Evolutionary conservation across 2,797 vertebrate genomes (phyloP).

Genomic region (Valencia hispanica): DNA sequence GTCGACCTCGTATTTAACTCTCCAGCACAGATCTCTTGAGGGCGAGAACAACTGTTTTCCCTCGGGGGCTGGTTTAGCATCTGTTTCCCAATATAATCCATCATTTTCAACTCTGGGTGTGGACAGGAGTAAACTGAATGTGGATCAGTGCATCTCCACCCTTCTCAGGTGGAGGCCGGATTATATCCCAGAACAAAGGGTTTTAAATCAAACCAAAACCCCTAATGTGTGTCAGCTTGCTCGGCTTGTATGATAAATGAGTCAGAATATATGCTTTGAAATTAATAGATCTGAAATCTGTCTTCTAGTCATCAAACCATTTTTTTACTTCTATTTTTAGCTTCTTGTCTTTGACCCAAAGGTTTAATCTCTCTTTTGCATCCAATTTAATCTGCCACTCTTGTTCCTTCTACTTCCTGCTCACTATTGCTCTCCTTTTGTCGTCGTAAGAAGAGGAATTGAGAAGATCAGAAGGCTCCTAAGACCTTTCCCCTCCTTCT

Average conservation of each 20-base stretch:
- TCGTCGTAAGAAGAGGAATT: constrained; percentile 66
- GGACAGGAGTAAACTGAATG: constrained; percentile 22
- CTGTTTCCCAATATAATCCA: constrained; percentile 34
- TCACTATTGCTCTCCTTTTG: constrained; percentile 69
- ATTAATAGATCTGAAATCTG: neutral
- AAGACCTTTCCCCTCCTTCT: constrained; percentile 62
- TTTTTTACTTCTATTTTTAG: constrained; percentile 38
- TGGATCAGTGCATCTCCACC: constrained; percentile 26
- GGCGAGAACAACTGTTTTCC: constrained; percentile 13
- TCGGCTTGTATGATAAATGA: constrained; percentile 11
- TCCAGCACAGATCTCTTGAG: constrained; percentile 7
- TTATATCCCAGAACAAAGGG: constrained; percentile 31
- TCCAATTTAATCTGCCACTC: neutral
- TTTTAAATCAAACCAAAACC: neutral
- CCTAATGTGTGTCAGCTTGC: neutral
- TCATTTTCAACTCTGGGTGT: constrained; percentile 48
- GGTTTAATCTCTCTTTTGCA: constrained; percentile 1
- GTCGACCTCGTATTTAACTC: neutral
- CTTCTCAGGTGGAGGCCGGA: constrained; percentile 38
- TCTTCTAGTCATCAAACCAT: neutral
- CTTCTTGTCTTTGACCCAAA: constrained; percentile 12
- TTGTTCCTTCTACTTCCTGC: constrained; percentile 26
- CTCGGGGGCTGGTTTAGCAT: constrained; percentile 22
- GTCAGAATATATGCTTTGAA: neutral
- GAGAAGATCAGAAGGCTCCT: constrained; percentile 72